A percentile compares a stretch with the other conserved stretches of the same genome.
phyloP scores from a whole-genome alignment of 2,888 invertebrate genomes.

The Xanthia icteritia region DNA sequence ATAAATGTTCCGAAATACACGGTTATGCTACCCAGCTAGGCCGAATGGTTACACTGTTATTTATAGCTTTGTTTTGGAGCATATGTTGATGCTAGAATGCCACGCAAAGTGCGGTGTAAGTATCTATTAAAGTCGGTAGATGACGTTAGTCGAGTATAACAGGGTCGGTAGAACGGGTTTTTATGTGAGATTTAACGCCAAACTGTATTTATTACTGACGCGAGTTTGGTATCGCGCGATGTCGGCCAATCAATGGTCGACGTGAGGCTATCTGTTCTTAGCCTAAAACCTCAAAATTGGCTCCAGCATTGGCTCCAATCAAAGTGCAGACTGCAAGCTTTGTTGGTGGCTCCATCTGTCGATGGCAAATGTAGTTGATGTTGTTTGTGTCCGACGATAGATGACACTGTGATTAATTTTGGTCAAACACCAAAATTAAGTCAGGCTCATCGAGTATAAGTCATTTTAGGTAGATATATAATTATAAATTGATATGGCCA shows the following conservation, averaged over 20 bases:
- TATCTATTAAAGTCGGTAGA: background rate
- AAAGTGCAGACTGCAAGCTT: constrained; percentile 21
- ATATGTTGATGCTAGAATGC: constrained; percentile 24
- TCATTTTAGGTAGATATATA: constrained; percentile 45
- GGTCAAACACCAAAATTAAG: constrained; percentile 30
- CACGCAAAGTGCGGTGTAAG: background rate
- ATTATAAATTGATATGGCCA: constrained; percentile 53
- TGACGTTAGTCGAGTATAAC: constrained; percentile 3
- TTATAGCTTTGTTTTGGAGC: constrained; percentile 50
- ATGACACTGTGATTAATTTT: constrained; percentile 52
- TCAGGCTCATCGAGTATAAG: constrained; percentile 27
- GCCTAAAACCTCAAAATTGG: background rate
- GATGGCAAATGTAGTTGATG: constrained; percentile 53
- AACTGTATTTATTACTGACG: constrained; percentile 19
- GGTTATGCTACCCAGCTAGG: constrained; percentile 6
- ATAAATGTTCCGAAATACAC: constrained; percentile 7
- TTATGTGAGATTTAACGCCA: constrained; percentile 39
- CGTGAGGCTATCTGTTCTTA: background rate
- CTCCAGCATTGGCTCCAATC: constrained; percentile 45
- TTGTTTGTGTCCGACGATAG: constrained; percentile 55
- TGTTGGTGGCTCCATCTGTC: constrained; percentile 54
- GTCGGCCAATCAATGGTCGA: background rate
- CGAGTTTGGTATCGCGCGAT: background rate
- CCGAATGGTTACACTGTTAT: constrained; percentile 35
- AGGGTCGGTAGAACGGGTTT: constrained; percentile 3